Percentiles rank a stretch among this genome's conserved stretches.
phyloP scores from a whole-genome alignment of 2,888 invertebrate species.

The Drosophila mimica region DNA sequence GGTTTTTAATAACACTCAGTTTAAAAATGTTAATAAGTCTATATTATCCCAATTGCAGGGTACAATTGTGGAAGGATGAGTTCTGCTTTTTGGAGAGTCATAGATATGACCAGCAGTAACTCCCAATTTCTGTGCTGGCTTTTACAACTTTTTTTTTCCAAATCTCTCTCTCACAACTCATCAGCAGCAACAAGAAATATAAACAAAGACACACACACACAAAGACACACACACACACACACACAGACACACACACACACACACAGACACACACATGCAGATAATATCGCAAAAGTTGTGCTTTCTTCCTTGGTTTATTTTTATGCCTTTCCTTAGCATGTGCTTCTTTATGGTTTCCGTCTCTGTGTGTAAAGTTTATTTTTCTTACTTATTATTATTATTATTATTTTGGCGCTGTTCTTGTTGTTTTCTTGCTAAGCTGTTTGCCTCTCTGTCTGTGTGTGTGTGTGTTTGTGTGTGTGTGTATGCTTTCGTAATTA shows the following conservation, averaged over 20 bases:
- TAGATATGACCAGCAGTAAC: constrained; percentile 33
- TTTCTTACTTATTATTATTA: constrained; percentile 77
- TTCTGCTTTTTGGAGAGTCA: constrained; percentile 7
- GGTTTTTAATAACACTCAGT: neutral
- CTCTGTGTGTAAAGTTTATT: constrained; percentile 74
- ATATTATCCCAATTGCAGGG: neutral
- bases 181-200: constrained; percentile 33
- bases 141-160: constrained; percentile 26
- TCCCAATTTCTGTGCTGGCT: constrained; percentile 14
- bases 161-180: constrained; percentile 39
- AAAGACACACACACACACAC: constrained; percentile 13
- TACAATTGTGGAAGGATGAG: neutral
- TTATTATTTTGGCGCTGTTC: constrained; percentile 59
- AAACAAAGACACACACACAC: constrained; percentile 25
- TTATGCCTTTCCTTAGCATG: constrained; percentile 74
- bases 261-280: constrained; percentile 39
- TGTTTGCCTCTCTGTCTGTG: constrained; percentile 8
- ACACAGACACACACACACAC: constrained; percentile 14
- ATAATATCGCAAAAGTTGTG: constrained; percentile 68
- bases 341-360: constrained; percentile 66
- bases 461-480: constrained; percentile 41
- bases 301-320: constrained; percentile 60
- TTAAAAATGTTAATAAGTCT: neutral
- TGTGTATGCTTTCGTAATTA: constrained; percentile 67
- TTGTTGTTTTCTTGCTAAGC: constrained; percentile 38